Evolutionary conservation across 2,888 invertebrate species (phyloP), one percentile per base, ranked within the genome.

Genomic region (Meiosimyza platycephala): DNA sequence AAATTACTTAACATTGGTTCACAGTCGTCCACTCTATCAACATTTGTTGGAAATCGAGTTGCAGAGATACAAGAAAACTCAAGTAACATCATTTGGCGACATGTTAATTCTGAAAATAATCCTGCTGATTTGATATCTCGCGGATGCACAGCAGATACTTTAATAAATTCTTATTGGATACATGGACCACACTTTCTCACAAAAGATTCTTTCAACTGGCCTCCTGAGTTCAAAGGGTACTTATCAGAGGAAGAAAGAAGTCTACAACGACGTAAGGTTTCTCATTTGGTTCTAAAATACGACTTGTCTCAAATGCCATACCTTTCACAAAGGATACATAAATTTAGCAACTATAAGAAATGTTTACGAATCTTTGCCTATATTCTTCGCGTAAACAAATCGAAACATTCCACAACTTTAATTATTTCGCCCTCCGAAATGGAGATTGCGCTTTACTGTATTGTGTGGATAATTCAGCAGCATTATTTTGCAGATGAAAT

Each of bases 181-280:
- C 13, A 40, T 54, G 72, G 69, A 11, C 64, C 69, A 50, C 1
- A 15, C 9, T 72, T 72, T 51, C 18, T 65, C 22, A 47, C 5
- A 18, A 15, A 5, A 4, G 13, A 13, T 50, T 22, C 9, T 52
- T 47, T 0, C 47, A n/a, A 15, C 48, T 60, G 72, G 67, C 72
- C 60, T 6, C 4, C 57, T 6, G 47, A 59, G 18, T 12, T 47
- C 1, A 9, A 2, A 40, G 9, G 15, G 33, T 40, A 13, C 11
- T 11, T 67, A 15, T 54, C 15, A 15, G 67, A 67, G 15, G 7
- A 16, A n/a, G 55, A 67, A 13, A 52, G 40, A 16, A 40, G 16
- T n/a, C 18, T 52, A 0, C n/a, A 67, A 13, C 50, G 33, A 15
- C 33, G n/a, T 9, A 67, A 54, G 52, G n/a, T n/a, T 9, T n/a